Percentiles rank a stretch among this genome's conserved stretches.
These are phyloP conservation scores for Meiosimyza decipiens DNA, from an alignment of 2,888 invertebrate genomes.

Conservation along the genomic window DNA sequence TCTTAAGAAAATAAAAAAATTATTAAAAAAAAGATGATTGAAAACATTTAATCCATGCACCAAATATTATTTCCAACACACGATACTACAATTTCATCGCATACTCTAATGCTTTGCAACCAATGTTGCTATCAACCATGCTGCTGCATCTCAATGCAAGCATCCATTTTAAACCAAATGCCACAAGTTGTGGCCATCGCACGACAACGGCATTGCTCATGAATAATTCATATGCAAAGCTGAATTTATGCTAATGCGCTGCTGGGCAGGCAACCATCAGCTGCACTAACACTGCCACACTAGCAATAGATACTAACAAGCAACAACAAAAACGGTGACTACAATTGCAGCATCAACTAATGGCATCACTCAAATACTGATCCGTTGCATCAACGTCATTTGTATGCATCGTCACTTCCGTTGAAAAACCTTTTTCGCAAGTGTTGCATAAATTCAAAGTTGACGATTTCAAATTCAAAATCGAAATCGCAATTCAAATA, in stretches of 20 bases:
- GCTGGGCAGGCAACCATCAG: constrained; percentile 8
- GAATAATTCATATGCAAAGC: constrained; percentile 42
- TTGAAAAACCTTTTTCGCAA: constrained; percentile 29
- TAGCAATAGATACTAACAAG: too few species aligned
- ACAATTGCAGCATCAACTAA: too few species aligned
- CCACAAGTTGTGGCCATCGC: constrained; percentile 38
- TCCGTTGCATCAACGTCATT: constrained; percentile 25
- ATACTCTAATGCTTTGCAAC: background rate
- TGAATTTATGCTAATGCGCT: constrained; percentile 41
- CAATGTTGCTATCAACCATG: background rate
- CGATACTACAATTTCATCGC: too few species aligned
- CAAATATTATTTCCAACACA: too few species aligned
- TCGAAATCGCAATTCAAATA: constrained; percentile 11
- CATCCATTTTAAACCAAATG: constrained; percentile 1
- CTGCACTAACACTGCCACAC: too few species aligned
- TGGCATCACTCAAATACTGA: background rate
- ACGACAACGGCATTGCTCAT: constrained; percentile 26
- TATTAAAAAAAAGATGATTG: too few species aligned
- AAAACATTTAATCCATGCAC: too few species aligned
- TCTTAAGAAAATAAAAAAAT: too few species aligned
- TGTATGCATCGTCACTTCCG: constrained; percentile 43
- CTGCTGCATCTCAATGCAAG: background rate
- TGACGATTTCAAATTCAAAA: background rate
- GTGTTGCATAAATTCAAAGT: constrained; percentile 12
- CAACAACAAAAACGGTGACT: too few species aligned